These are phyloP conservation scores for Andrena minutula DNA, from an alignment of 2,888 invertebrate species.

Conservation along the genomic window DNA sequence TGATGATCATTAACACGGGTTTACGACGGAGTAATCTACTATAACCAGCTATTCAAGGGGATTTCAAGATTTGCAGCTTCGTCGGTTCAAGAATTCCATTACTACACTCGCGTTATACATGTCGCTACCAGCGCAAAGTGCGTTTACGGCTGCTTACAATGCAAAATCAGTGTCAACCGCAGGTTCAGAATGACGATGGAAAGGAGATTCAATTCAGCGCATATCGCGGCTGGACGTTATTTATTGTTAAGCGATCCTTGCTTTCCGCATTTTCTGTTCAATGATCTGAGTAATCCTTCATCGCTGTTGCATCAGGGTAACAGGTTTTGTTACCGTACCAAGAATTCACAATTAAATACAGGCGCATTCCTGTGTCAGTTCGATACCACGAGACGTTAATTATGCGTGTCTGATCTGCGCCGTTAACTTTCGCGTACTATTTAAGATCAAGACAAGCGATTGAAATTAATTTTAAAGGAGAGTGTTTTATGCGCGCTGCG, in stretches of 20 bases:
- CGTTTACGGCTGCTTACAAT: constrained; percentile 37
- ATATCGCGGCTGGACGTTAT: background rate
- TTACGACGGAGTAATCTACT: constrained; percentile 25
- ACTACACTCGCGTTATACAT: constrained; percentile 27
- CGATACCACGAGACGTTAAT: background rate
- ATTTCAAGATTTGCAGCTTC: constrained; percentile 27
- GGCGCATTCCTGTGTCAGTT: constrained; percentile 7
- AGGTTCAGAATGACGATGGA: constrained; percentile 10
- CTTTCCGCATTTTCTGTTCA: constrained; percentile 20
- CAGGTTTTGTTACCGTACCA: background rate
- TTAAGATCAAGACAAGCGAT: constrained; percentile 23
- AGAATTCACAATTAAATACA: background rate
- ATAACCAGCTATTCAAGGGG: constrained; percentile 10
- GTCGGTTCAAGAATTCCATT: constrained; percentile 23
- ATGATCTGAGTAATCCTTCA: constrained; percentile 25
- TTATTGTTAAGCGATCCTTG: constrained; percentile 14
- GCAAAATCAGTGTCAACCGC: constrained; percentile 36
- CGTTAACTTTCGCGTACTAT: constrained; percentile 18
- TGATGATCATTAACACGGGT: constrained; percentile 28
- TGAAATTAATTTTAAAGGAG: constrained; percentile 48
- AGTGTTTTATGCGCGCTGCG: constrained; percentile 32
- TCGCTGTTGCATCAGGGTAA: constrained; percentile 29
- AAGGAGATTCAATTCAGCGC: constrained; percentile 11
- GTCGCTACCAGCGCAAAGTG: constrained; percentile 34
- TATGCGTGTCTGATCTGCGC: constrained; percentile 10